phyloP scores from a whole-genome alignment of 2,797 vertebrate species.

The Avahi laniger region DNA sequence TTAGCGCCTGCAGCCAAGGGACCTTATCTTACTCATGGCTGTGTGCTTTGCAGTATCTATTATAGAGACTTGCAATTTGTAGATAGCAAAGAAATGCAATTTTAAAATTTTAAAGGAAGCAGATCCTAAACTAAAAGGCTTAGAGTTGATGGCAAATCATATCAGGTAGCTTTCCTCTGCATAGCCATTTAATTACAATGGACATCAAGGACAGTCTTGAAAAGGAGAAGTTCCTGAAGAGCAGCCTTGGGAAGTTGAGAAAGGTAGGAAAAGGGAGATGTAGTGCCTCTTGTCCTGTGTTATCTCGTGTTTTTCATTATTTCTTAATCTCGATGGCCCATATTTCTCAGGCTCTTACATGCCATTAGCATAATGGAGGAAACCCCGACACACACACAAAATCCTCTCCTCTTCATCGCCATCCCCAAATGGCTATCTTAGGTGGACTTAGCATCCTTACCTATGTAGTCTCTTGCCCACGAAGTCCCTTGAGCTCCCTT shows the following conservation, averaged over 20 bases:
- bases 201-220: neutral
- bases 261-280: neutral
- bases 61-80: constrained; percentile 26
- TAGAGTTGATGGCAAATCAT: constrained; percentile 22
- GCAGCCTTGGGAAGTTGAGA: neutral
- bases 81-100: constrained; percentile 57
- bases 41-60: constrained; percentile 27
- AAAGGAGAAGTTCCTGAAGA: constrained; percentile 15
- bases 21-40: constrained; percentile 21
- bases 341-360: neutral
- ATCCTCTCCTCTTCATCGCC: neutral
- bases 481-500: neutral
- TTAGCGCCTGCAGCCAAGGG: neutral
- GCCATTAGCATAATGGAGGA: neutral
- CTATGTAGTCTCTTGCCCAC: neutral
- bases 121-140: constrained; percentile 52
- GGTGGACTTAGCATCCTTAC: neutral
- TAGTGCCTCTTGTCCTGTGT: neutral
- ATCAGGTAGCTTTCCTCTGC: constrained; percentile 23
- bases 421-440: neutral
- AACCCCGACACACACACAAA: rapidly evolving
- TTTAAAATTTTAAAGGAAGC: constrained; percentile 51
- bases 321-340: neutral
- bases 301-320: neutral
- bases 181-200: constrained; percentile 51